phyloP scores from a whole-genome alignment of 2,888 invertebrate species.

The Epiblema foenella region DNA sequence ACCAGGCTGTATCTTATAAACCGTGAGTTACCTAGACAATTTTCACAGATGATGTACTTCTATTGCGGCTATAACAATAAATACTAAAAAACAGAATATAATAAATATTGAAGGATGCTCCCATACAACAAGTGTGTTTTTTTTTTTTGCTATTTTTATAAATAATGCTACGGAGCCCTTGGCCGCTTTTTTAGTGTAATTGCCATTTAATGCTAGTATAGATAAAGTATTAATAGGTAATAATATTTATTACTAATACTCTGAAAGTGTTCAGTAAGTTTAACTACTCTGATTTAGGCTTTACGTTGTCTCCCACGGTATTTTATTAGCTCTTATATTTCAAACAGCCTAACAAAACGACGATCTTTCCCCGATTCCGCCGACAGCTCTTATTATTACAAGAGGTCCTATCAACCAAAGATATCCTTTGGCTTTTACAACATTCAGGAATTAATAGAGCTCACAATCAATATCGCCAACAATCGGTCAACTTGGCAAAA shows the following conservation, averaged over 20 bases:
- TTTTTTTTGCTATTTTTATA: too few relatives aligned
- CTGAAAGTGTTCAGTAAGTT: neutral
- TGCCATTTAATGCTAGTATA: too few relatives aligned
- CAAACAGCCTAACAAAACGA: neutral
- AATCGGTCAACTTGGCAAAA: conserved; percentile 52
- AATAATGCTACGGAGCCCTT: too few relatives aligned
- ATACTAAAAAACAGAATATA: too few relatives aligned
- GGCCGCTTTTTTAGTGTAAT: too few relatives aligned
- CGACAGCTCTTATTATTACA: neutral
- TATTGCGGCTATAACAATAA: too few relatives aligned
- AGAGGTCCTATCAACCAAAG: neutral
- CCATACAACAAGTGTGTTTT: too few relatives aligned
- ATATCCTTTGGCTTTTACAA: neutral
- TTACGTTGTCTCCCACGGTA: neutral
- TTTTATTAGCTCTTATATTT: neutral
- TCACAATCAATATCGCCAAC: conserved; percentile 23
- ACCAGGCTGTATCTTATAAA: too few relatives aligned
- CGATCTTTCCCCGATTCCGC: neutral
- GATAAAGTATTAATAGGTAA: too few relatives aligned
- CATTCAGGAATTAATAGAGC: neutral
- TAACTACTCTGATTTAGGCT: neutral
- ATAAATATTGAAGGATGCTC: too few relatives aligned
- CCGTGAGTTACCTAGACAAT: too few relatives aligned
- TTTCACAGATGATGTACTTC: too few relatives aligned
- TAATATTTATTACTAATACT: neutral